These are phyloP conservation scores for Phyllopteryx taeniolatus DNA, from an alignment of 2,113 vertebrate species.

Conservation along the genomic window DNA sequence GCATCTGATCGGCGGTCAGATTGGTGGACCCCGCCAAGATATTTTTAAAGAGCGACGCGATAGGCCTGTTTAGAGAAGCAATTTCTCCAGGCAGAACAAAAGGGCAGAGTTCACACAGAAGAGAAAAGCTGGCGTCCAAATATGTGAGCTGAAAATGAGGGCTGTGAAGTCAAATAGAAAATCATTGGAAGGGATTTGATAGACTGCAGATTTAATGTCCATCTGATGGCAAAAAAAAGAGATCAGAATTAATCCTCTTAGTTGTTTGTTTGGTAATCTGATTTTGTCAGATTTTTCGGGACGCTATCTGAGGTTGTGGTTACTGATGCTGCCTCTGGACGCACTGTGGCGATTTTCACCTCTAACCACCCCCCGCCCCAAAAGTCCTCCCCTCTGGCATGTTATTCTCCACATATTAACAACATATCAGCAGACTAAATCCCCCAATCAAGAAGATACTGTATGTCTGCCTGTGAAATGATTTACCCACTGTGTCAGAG, in stretches of 20 bases:
- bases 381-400: conserved; percentile 10
- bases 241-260: conserved; percentile 71
- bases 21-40: conserved; percentile 30
- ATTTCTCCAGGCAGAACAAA: conserved; percentile 57
- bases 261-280: conserved; percentile 71
- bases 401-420: conserved; percentile 38
- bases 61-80: conserved; percentile 46
- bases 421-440: conserved; percentile 49
- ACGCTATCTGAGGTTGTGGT: conserved; percentile 61
- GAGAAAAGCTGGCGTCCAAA: conserved; percentile 37
- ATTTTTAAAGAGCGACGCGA: conserved; percentile 51
- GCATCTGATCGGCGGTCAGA: conserved; percentile 43
- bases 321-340: conserved; percentile 60
- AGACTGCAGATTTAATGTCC: conserved; percentile 70
- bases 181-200: conserved; percentile 66
- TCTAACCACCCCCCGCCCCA: conserved; percentile 13
- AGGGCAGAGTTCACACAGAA: conserved; percentile 51
- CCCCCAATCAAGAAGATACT: conserved; percentile 13
- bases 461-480: conserved; percentile 59
- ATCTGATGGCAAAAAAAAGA: conserved; percentile 43
- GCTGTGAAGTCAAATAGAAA: conserved; percentile 49
- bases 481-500: conserved; percentile 58
- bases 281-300: conserved; percentile 68
- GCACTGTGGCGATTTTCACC: conserved; percentile 54
- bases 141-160: conserved; percentile 39